Percentiles rank a stretch among this genome's conserved stretches.
These are phyloP conservation scores for Drosophila trichaetosa DNA, from an alignment of 2,888 invertebrate genomes.

Conservation along the genomic window DNA sequence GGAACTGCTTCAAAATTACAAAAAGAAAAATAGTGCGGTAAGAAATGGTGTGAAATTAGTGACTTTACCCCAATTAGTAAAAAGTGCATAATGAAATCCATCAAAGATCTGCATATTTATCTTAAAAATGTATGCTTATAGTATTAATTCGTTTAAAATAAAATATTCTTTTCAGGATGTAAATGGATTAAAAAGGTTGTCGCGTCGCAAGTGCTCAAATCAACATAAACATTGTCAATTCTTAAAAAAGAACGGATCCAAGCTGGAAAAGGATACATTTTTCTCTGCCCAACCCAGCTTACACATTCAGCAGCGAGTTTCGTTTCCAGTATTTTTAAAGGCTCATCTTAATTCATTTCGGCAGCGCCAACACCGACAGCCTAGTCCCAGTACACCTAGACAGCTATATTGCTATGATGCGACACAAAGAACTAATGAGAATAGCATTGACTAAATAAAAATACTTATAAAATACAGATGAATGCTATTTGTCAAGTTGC, in stretches of 20 bases:
- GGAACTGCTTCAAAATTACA: conserved; percentile 18
- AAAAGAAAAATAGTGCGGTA: conserved; percentile 47
- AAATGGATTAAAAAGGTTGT: conserved; percentile 28
- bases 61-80: background rate
- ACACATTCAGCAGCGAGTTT: conserved; percentile 60
- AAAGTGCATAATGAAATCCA: background rate
- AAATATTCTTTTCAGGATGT: conserved; percentile 32
- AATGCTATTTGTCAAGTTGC: background rate
- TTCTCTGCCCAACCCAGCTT: conserved; percentile 35
- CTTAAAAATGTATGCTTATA: background rate
- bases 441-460: conserved; percentile 33
- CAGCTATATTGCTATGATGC: conserved; percentile 56
- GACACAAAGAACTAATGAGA: conserved; percentile 37
- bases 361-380: conserved; percentile 49
- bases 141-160: conserved; percentile 3
- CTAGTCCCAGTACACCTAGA: conserved; percentile 42
- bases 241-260: conserved; percentile 29
- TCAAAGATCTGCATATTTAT: background rate
- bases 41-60: conserved; percentile 1
- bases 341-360: conserved; percentile 57
- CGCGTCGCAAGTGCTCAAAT: conserved; percentile 41
- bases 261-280: conserved; percentile 34
- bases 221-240: conserved; percentile 22
- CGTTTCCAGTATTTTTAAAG: conserved; percentile 62
- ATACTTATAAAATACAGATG: conserved; percentile 1